Evolutionary conservation across 1,140 invertebrate genomes (phyloP), one percentile per base, ranked within the genome.

Genomic region (Caenorhabditis inopinata): DNA sequence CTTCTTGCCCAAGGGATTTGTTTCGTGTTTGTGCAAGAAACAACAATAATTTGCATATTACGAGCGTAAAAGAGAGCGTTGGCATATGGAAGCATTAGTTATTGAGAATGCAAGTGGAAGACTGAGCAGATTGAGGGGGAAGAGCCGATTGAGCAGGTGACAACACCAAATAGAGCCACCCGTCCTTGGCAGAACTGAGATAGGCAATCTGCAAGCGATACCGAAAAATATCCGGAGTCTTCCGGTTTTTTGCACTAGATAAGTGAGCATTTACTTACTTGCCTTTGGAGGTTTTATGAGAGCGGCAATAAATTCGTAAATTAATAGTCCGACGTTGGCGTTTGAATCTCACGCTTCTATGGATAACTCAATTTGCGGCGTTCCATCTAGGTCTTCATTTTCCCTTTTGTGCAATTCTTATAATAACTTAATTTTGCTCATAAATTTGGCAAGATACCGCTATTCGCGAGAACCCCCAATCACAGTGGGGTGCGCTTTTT

Each of bases 11-110:
- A 75, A 12, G 46, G 73, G 45, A 32, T 75, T 27, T 46, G 45
- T 27, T 75, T 75, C 73, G 25, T 47, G 42, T 47, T 48, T 32
- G 25, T 47, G 73, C 46, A 46, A 32, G 42, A 75, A 75, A 75
- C 46, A 75, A 47, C 46, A 75, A 48, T 75, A 47, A 75, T 75
- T 49, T 75, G 47, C 73, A 46, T 47, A 49, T 75, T 46, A 49
- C 73, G 42, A n/a, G 21, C 48, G 73, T 49, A 46, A 46, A 47
- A 27, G 73, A 46, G 73, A 23, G 42, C 29, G 29, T 75, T 21
- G 73, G 23, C 73, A 68, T 68, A 78, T 78, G 76, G 53, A 53
- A 76, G 53, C 29, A 51, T 25, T 53, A 45, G 48, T 16, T 68
- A 38, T 68, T 21, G 32, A 68, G 58, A 68, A 68, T n/a, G 29